phyloP scores from a whole-genome alignment of 1,140 invertebrate species.

The Trissolcus basalis region DNA sequence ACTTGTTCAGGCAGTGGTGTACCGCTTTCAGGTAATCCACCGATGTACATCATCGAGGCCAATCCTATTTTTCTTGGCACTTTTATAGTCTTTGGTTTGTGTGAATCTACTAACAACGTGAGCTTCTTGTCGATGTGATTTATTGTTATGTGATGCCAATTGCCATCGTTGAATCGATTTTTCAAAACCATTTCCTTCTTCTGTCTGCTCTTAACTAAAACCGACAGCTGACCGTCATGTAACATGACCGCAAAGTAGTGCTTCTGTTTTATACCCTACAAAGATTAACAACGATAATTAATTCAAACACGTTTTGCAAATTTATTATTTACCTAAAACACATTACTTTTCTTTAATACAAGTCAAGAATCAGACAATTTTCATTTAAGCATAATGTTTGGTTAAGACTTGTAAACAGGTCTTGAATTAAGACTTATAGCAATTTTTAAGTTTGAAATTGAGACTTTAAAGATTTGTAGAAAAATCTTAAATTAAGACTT shows the following conservation, averaged over 20 bases:
- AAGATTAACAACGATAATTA: constrained; percentile 39
- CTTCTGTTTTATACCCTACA: constrained; percentile 82
- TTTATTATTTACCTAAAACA: too few species aligned
- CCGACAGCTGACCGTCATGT: constrained; percentile 82
- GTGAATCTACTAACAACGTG: constrained; percentile 82
- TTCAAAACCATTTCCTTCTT: constrained; percentile 80
- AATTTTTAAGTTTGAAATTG: too few species aligned
- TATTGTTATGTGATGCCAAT: constrained; percentile 87
- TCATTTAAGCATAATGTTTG: too few species aligned
- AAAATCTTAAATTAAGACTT: too few species aligned
- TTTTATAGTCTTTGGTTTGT: constrained; percentile 79
- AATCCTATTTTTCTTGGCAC: constrained; percentile 82
- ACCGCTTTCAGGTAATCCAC: constrained; percentile 82
- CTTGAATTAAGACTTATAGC: too few species aligned
- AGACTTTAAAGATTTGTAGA: too few species aligned
- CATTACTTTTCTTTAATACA: too few species aligned
- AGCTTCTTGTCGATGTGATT: constrained; percentile 80
- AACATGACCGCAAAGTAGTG: constrained; percentile 85
- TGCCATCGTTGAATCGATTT: constrained; percentile 84
- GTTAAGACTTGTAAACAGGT: too few species aligned
- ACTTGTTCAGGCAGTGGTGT: constrained; percentile 76
- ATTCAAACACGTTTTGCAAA: too few species aligned
- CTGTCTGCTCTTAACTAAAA: constrained; percentile 82
- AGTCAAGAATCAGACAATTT: too few species aligned
- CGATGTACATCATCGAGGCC: constrained; percentile 85